Evolutionary conservation across 2,888 invertebrate species (phyloP), one percentile per base, ranked within the genome.

Genomic region (Epiperipatus broadwayi): DNA sequence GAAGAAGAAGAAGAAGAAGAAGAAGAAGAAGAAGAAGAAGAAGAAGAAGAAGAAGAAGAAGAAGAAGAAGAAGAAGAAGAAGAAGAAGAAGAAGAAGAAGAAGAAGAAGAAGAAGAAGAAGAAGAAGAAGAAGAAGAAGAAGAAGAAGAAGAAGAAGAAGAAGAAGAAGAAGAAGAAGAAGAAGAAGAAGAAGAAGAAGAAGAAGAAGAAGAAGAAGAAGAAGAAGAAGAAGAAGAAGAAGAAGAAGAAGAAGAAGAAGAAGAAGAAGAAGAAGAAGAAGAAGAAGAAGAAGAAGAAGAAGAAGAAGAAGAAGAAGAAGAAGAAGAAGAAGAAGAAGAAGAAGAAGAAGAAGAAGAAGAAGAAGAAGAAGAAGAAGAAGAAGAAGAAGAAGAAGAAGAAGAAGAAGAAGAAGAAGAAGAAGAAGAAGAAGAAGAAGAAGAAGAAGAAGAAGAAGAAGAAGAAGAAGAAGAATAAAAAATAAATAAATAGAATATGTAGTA

Each of bases 41-140:
- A 25, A 25, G 25, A 25, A 25, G 25, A 25, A 25, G 25, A 25
- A 25, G 25, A 25, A 25, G n/a, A 25, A 25, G 25, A 25, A 25
- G 25, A 25, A 25, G 25, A 25, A 25, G 25, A 25, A 25, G 25
- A 25, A 25, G 25, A 31, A 31, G 31, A 10, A 31, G 25, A 25
- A 25, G 25, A 25, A 25, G 25, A 25, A 25, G 25, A 25, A 25
- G 8, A 25, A 25, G 8, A n/a, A 25, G 25, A 25, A 25, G 8
- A 25, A n/a, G 8, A 25, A 25, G 25, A 25, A 25, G 25, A 25
- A 25, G 25, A 25, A 25, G 25, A 25, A 25, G 8, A 25, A 25
- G 8, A n/a, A 25, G 25, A 25, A 25, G 8, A 25, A n/a, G 8
- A 25, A 25, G 25, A 25, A 25, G 25, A 25, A 25, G 25, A 25